Evolutionary conservation across 2,888 invertebrate species (phyloP).

Genomic region (Catocala sponsa): DNA sequence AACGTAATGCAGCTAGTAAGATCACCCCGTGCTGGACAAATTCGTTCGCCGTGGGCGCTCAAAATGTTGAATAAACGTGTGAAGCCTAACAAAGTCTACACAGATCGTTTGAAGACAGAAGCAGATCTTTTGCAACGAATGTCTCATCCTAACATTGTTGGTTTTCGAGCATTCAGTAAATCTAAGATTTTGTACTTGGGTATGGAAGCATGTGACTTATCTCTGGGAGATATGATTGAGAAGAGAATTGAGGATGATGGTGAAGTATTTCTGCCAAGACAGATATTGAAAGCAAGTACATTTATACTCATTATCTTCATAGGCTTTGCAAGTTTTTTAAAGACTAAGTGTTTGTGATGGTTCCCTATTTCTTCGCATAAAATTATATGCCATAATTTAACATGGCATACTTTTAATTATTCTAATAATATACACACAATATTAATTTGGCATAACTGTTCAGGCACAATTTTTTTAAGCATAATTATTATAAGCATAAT

Average conservation of each 20-base stretch:
- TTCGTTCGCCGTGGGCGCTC: constrained; percentile 95
- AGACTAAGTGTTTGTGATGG: too few species aligned
- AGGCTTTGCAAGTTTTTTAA: too few species aligned
- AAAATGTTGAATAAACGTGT: constrained; percentile 90
- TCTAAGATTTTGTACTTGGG: constrained; percentile 90
- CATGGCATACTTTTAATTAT: too few species aligned
- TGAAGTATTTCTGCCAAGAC: constrained; percentile 89
- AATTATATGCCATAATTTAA: too few species aligned
- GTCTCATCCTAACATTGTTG: constrained; percentile 94
- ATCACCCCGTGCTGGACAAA: constrained; percentile 90
- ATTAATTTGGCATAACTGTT: too few species aligned
- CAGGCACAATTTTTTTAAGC: too few species aligned
- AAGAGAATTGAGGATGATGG: constrained; percentile 86
- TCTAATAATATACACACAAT: too few species aligned
- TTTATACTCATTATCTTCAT: too few species aligned
- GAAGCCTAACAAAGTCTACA: constrained; percentile 77
- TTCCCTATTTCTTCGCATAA: too few species aligned
- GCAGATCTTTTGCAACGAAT: constrained; percentile 91
- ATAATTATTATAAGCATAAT: too few species aligned
- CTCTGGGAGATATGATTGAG: constrained; percentile 93
- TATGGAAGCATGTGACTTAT: constrained; percentile 93
- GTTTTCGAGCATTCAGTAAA: constrained; percentile 89
- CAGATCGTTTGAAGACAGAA: constrained; percentile 90
- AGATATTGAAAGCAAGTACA: constrained; percentile 87
- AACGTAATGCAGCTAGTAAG: constrained; percentile 93